Conservation (phyloP, 2,888 invertebrate species). For the Catotricha subobsoleta region DNA sequence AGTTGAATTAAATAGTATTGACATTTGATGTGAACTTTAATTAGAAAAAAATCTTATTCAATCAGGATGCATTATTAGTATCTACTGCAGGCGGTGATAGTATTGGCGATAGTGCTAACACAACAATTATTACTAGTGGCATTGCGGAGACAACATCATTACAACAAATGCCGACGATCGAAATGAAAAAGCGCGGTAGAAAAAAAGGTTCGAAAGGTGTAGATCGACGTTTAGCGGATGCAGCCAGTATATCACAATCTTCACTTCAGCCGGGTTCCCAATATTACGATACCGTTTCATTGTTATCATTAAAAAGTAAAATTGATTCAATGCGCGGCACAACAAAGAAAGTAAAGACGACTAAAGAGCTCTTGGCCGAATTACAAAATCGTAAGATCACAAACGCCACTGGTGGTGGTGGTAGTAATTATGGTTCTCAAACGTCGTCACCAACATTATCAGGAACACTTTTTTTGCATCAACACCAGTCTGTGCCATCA, state of each 20-base stretch:
- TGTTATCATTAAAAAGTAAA: constrained; percentile 9
- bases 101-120: background rate
- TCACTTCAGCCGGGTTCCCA: background rate
- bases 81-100: background rate
- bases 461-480: too few relatives aligned
- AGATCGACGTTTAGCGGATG: constrained; percentile 13
- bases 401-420: constrained; percentile 9
- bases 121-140: background rate
- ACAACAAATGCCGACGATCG: too few relatives aligned
- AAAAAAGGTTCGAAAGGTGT: constrained; percentile 29
- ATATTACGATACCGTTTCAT: constrained; percentile 2
- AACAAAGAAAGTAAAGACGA: constrained; percentile 28
- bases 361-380: constrained; percentile 27
- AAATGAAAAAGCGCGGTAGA: constrained; percentile 23
- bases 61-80: too few relatives aligned
- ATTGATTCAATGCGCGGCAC: constrained; percentile 12
- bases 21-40: too few relatives aligned
- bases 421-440: background rate
- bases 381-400: constrained; percentile 24
- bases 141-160: too few relatives aligned
- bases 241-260: background rate
- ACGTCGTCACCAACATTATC: background rate
- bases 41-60: too few relatives aligned
- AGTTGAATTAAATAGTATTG: too few relatives aligned
- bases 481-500: too few relatives aligned